These are phyloP conservation scores for Cheirogaleus major DNA, from an alignment of 2,797 vertebrate species.

Conservation along the genomic window DNA sequence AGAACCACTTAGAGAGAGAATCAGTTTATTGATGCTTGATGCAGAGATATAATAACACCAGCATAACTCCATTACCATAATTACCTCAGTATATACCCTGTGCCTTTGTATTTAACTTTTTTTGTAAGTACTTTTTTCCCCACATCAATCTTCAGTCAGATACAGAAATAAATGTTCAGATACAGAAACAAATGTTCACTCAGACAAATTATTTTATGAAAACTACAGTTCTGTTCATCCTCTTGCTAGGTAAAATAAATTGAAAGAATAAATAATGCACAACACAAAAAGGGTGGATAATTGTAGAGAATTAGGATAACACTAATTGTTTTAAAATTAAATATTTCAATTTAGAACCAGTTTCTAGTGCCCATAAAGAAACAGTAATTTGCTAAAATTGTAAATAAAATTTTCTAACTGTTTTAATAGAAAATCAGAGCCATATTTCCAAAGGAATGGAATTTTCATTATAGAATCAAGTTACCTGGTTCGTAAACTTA, in stretches of 20 bases:
- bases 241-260: not conserved
- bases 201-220: slow-evolving; percentile 38
- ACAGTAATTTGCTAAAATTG: slow-evolving; percentile 2
- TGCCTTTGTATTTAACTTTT: not conserved
- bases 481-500: slow-evolving; percentile 65
- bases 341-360: not conserved
- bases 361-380: slow-evolving; percentile 27
- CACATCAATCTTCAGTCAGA: not conserved
- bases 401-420: slow-evolving; percentile 30
- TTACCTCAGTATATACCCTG: not conserved
- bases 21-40: slow-evolving; percentile 71
- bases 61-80: not conserved
- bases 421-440: slow-evolving; percentile 56
- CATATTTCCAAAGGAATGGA: slow-evolving; percentile 29
- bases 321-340: not conserved
- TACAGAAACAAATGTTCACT: slow-evolving; percentile 4
- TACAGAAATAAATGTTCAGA: slow-evolving; percentile 11
- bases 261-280: not conserved
- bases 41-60: slow-evolving; percentile 61
- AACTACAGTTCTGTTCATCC: not conserved
- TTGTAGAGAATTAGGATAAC: not conserved
- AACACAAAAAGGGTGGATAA: not conserved
- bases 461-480: slow-evolving; percentile 69
- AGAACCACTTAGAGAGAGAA: slow-evolving; percentile 51
- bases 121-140: not conserved